These are phyloP conservation scores for Brachirus orientalis DNA, from an alignment of 2,113 vertebrate species.

Conservation along the genomic window DNA sequence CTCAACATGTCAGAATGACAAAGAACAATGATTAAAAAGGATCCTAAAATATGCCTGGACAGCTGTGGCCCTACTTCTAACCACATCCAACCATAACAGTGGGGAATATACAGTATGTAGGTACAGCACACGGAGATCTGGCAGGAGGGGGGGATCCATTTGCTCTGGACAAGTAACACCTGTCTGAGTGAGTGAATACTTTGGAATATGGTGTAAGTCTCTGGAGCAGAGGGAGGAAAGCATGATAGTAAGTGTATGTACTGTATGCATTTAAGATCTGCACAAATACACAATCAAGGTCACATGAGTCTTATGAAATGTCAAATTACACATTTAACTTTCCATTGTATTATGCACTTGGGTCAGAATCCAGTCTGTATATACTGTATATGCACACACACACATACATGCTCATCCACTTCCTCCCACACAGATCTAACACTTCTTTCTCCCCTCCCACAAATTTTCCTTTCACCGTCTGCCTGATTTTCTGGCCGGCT, in stretches of 20 bases:
- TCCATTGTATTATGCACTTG: slow-evolving; percentile 35
- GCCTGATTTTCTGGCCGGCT: slow-evolving; percentile 45
- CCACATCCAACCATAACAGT: slow-evolving; percentile 64
- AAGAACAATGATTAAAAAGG: slow-evolving; percentile 53
- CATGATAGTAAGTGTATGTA: slow-evolving; percentile 37
- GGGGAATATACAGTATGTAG: slow-evolving; percentile 69
- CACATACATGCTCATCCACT: slow-evolving; percentile 56
- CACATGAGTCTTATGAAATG: slow-evolving; percentile 53
- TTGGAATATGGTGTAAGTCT: slow-evolving; percentile 56
- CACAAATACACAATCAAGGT: slow-evolving; percentile 42
- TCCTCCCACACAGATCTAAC: slow-evolving; percentile 66
- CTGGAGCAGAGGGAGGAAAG: slow-evolving; percentile 50
- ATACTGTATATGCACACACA: slow-evolving; percentile 1
- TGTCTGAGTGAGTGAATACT: slow-evolving; percentile 60
- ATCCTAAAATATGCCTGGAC: slow-evolving; percentile 48
- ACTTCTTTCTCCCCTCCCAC: slow-evolving; percentile 60
- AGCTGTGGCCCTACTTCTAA: slow-evolving; percentile 48
- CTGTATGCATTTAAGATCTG: neutral
- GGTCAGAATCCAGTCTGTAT: slow-evolving; percentile 47
- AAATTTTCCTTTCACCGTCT: slow-evolving; percentile 60
- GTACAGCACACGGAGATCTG: slow-evolving; percentile 45
- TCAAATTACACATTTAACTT: slow-evolving; percentile 50
- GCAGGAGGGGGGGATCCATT: slow-evolving; percentile 50
- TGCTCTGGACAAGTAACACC: slow-evolving; percentile 72
- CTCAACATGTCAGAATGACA: slow-evolving; percentile 31